Evolutionary conservation across 2,113 vertebrate species (phyloP).

Genomic region (Peromyscus maniculatus): DNA sequence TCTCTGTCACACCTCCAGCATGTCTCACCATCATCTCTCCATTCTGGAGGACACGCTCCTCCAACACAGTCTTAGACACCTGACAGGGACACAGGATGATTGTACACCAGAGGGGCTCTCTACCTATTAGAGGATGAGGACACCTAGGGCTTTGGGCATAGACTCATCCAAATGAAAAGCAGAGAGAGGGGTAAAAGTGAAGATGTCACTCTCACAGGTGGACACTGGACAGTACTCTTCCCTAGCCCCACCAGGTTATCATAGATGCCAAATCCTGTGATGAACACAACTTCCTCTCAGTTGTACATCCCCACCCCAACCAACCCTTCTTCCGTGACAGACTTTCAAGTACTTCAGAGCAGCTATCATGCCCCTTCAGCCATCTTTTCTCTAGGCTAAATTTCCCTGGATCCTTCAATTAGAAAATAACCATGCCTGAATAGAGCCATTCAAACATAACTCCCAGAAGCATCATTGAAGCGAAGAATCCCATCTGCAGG

Average conservation of each 20-base stretch:
- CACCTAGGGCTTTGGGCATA: not conserved
- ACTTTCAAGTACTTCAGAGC: slow-evolving; percentile 51
- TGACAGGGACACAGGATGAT: too few species aligned
- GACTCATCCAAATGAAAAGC: not conserved
- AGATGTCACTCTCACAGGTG: not conserved
- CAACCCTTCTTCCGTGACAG: slow-evolving; percentile 46
- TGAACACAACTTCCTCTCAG: not conserved
- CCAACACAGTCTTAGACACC: not conserved
- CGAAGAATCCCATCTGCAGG: slow-evolving; percentile 68
- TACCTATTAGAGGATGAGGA: not conserved
- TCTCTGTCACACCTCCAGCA: not conserved
- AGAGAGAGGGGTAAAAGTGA: not conserved
- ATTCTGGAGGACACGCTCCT: not conserved
- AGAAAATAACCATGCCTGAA: slow-evolving; percentile 71
- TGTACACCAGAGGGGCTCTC: not conserved
- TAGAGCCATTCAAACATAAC: slow-evolving; percentile 70
- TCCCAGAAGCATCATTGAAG: slow-evolving; percentile 72
- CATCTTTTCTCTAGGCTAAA: slow-evolving; percentile 70
- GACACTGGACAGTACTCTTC: not conserved
- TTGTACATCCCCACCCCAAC: not conserved
- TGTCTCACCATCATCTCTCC: not conserved
- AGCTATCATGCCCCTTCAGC: slow-evolving; percentile 13
- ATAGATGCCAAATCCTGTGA: not conserved
- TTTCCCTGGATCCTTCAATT: slow-evolving; percentile 74
- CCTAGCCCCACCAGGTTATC: not conserved